A percentile compares a stretch with the other conserved stretches of the same genome.
phyloP scores from a whole-genome alignment of 2,888 invertebrate genomes.

The Agrotis exclamationis region DNA sequence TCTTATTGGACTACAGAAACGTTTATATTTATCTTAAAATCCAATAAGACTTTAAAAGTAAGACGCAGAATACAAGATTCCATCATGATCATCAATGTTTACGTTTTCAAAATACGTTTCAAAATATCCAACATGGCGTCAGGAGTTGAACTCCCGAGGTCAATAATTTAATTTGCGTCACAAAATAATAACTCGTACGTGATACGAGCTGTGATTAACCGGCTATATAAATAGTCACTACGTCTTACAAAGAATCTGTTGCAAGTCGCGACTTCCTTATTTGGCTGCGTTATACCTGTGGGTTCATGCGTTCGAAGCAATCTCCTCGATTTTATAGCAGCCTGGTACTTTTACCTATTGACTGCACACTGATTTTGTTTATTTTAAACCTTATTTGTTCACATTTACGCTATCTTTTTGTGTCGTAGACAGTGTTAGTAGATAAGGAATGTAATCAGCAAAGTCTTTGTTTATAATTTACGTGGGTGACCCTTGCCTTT shows the following conservation, averaged over 20 bases:
- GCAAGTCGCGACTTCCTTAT: conserved; percentile 60
- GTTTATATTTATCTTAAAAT: neutral
- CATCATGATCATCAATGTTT: conserved; percentile 51
- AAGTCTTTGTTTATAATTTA: conserved; percentile 14
- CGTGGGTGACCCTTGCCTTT: neutral
- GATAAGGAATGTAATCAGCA: neutral
- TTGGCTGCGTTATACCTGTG: conserved; percentile 71
- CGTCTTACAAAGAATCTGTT: conserved; percentile 47
- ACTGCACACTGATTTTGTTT: conserved; percentile 60
- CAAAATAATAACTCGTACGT: conserved; percentile 66
- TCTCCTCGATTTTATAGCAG: conserved; percentile 64
- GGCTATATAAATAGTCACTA: conserved; percentile 46
- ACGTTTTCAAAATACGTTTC: conserved; percentile 55
- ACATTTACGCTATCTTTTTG: conserved; percentile 18
- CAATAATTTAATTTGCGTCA: conserved; percentile 73
- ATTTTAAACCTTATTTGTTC: conserved; percentile 41
- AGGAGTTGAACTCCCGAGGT: conserved; percentile 72
- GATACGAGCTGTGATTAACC: conserved; percentile 66
- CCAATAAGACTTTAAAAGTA: neutral
- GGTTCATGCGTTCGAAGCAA: conserved; percentile 59
- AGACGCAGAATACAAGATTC: conserved; percentile 38
- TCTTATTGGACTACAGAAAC: neutral
- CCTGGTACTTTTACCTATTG: conserved; percentile 77
- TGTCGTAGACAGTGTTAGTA: conserved; percentile 4
- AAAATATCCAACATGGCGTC: conserved; percentile 66